Conservation (phyloP, 2,113 vertebrate genomes). For the Vicugna pacos region DNA sequence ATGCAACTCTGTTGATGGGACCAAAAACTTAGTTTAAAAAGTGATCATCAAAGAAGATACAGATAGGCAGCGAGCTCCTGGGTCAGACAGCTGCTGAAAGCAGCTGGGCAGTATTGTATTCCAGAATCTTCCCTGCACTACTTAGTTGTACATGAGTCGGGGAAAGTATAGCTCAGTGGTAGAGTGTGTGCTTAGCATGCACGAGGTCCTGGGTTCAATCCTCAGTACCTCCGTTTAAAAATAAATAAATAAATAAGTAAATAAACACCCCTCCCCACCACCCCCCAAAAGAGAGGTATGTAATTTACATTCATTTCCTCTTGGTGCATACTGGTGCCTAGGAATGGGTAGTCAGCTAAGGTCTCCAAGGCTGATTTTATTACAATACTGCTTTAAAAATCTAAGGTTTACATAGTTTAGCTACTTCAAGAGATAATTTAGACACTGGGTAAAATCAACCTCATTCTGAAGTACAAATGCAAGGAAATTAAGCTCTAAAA, state of each 20-base stretch:
- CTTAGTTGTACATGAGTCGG: neutral
- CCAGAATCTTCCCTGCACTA: neutral
- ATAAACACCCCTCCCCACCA: neutral
- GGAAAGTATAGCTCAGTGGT: too few species aligned
- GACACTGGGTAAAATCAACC: neutral
- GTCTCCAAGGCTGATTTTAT: neutral
- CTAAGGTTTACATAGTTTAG: neutral
- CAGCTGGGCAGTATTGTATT: neutral
- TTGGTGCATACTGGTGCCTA: neutral
- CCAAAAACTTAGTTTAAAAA: neutral
- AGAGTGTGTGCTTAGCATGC: too few species aligned
- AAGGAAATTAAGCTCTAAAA: slow-evolving; percentile 50
- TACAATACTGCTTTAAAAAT: neutral
- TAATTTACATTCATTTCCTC: neutral
- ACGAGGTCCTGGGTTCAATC: too few species aligned
- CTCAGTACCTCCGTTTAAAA: too few species aligned
- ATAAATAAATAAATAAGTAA: too few species aligned
- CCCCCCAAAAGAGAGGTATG: neutral
- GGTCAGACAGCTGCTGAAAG: neutral
- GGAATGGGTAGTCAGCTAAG: neutral
- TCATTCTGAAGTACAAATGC: slow-evolving; percentile 1
- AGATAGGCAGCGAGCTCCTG: neutral
- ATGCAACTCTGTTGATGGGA: neutral
- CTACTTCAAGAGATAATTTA: neutral
- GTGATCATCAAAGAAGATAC: neutral